phyloP scores from a whole-genome alignment of 2,113 vertebrate genomes.

The Brachypteracias leptosomus region DNA sequence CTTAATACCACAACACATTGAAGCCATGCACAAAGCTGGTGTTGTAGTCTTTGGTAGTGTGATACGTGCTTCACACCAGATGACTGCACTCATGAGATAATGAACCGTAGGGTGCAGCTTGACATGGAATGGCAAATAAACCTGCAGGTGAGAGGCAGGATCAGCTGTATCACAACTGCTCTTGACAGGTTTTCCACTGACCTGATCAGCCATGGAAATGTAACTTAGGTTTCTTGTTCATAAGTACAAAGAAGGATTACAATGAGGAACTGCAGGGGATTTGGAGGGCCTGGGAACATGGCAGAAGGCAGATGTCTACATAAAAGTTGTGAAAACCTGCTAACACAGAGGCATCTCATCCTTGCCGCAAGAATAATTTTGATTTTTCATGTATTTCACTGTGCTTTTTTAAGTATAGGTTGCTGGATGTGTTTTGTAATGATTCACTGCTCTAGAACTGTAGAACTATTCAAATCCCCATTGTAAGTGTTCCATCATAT shows the following conservation, averaged over 20 bases:
- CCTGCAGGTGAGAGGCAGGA: neutral
- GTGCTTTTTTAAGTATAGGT: neutral
- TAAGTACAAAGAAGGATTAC: neutral
- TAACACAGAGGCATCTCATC: neutral
- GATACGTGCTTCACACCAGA: neutral
- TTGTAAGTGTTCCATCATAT: neutral
- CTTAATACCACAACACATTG: neutral
- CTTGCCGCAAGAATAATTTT: neutral
- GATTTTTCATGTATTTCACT: neutral
- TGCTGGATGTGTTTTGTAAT: neutral
- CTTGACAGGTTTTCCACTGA: neutral
- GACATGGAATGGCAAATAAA: neutral
- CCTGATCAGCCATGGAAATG: neutral
- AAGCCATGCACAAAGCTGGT: neutral
- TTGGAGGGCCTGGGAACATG: neutral
- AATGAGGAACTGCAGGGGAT: rapidly evolving
- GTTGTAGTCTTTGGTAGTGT: neutral
- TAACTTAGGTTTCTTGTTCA: neutral
- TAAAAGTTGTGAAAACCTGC: neutral
- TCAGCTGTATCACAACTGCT: neutral
- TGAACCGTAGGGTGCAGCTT: neutral
- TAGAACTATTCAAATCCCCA: neutral
- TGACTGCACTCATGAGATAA: neutral
- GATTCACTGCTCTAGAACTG: neutral
- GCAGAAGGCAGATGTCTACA: neutral